Base-by-base conservation (phyloP, 2,888 invertebrate species). In the Diachrysia chrysitis region DNA sequence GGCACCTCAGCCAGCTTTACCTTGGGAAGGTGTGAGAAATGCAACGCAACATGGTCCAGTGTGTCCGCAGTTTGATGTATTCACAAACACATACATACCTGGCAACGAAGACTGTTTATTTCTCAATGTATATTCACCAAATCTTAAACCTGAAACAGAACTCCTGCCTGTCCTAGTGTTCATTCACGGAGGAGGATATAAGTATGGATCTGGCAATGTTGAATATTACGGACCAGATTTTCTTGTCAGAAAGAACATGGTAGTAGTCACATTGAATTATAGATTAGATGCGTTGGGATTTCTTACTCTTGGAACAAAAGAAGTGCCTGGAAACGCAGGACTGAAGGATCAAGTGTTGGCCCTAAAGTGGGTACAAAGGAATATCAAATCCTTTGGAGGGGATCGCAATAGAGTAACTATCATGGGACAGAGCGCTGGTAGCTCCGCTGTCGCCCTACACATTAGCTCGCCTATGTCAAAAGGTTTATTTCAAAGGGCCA, bases 21-120 rank as follows among this genome's bases (percentile, higher is more conserved):
- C 17, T 1, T 72, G 72, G 72, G 1, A 16, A 1, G 72, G 72
- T 37, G 37, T 72, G 0, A 63, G 66, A 46, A 32, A 53, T 21
- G 71, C 71, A 7, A 62, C 3, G 14, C 51, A 66, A 12, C 72
- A 72, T 19, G 72, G 72, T 2, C 9, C 72, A 19, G 14, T 63
- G 17, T 72, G 72, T 17, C 72, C 72, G 10, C 72, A 72, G 16
- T 0, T 58, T 0, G 48, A 72, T 16, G 1, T 59, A n/a, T 0
- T 66, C 0, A 37, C 66, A n/a, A 59, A 72, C 53, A 0, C 0
- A n/a, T 4, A 0, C 0, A 29, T 59, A 1, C 53, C 23, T 0
- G 72, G 72, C 9, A 23, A 53, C 37, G 72, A 72, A 48, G 72
- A 72, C 46, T 72, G 72, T 57, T 59, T 72, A 7, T 67, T 63